A percentile compares a stretch with the other conserved stretches of the same genome.
These are phyloP conservation scores for Jaculus jaculus DNA, from an alignment of 2,113 vertebrate genomes.

Conservation along the genomic window DNA sequence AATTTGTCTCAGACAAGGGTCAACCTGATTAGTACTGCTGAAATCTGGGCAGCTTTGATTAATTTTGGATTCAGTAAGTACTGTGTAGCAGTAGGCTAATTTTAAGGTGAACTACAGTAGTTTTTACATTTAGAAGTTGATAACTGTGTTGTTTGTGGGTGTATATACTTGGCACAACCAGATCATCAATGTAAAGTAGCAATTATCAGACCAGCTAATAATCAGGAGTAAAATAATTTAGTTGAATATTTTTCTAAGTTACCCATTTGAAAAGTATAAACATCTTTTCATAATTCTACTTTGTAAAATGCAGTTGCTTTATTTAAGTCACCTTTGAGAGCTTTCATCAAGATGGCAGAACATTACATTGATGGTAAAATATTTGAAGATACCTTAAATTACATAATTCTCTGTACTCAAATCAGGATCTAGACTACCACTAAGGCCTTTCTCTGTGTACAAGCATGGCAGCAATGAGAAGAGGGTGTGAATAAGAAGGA, in stretches of 20 bases:
- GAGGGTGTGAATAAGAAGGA: background rate
- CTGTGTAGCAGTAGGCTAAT: background rate
- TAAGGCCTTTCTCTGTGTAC: background rate
- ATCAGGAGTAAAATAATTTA: background rate
- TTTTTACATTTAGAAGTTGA: background rate
- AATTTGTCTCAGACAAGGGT: conserved; percentile 15
- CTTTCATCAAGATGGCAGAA: background rate
- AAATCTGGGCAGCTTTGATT: background rate
- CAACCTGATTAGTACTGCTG: background rate
- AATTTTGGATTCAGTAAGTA: background rate
- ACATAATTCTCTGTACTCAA: background rate
- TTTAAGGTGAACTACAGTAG: background rate
- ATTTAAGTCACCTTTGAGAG: background rate
- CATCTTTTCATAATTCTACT: background rate
- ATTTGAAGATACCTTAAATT: background rate
- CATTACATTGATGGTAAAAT: background rate
- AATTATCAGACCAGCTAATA: background rate
- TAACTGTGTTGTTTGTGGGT: background rate
- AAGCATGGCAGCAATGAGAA: background rate
- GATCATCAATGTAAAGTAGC: background rate
- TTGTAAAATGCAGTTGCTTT: background rate
- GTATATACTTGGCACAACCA: accelerated
- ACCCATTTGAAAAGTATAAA: background rate
- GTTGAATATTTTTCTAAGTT: background rate
- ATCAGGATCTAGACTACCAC: background rate